Evolutionary conservation across 2,797 vertebrate genomes (phyloP).

Genomic region (Gymnodraco acuticeps): DNA sequence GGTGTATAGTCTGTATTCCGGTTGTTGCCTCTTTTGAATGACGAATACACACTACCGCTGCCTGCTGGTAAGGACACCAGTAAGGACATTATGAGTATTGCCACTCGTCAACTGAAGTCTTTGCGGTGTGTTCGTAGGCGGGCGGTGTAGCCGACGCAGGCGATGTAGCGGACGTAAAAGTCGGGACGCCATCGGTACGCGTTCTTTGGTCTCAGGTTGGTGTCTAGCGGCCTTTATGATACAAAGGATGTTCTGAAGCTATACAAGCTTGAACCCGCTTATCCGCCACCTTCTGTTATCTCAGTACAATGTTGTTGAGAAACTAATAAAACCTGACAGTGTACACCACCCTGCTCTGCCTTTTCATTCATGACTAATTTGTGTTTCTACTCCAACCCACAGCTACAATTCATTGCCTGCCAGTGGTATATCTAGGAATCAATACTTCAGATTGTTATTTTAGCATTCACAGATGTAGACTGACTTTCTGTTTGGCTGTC

Average conservation of each 20-base stretch:
- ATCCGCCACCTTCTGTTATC: constrained; percentile 57
- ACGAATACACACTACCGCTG: no score
- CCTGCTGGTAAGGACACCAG: no score
- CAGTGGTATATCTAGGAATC: constrained; percentile 47
- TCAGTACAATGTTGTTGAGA: constrained; percentile 38
- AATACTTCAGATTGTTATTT: constrained; percentile 55
- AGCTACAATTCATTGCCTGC: constrained; percentile 31
- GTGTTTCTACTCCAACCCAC: constrained; percentile 24
- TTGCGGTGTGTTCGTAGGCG: no score
- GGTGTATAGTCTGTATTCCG: no score
- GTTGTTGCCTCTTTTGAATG: no score
- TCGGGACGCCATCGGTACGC: no score
- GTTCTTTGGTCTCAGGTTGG: no score
- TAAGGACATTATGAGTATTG: no score
- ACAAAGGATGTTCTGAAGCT: constrained; percentile 65
- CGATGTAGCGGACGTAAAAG: no score
- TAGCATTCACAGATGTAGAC: constrained; percentile 51
- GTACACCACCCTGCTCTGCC: constrained; percentile 23
- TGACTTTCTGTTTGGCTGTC: constrained; percentile 40
- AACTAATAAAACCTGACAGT: constrained; percentile 65
- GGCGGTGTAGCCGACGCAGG: no score
- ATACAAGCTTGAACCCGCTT: constrained; percentile 60
- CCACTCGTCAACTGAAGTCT: no score
- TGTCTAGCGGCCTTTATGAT: constrained; percentile 53
- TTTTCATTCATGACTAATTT: constrained; percentile 51